A percentile compares a stretch with the other conserved stretches of the same genome.
Evolutionary conservation across 1,140 invertebrate genomes (phyloP).

Genomic region (Rhyacophila brunnea): DNA sequence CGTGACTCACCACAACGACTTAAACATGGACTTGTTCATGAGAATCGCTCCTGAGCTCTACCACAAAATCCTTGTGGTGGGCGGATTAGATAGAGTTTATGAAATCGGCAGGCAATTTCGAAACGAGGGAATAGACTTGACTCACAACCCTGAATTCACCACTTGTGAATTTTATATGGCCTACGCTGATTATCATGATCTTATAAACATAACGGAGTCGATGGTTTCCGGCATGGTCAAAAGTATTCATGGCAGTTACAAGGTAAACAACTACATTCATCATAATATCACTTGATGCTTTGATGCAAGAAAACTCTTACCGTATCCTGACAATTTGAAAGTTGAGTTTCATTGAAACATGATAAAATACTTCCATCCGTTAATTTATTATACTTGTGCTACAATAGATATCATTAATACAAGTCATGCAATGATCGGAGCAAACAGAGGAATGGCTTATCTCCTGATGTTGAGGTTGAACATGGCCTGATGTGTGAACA

Average conservation of each 20-base stretch:
- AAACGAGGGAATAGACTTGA: constrained; percentile 98
- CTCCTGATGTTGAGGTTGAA: too few relatives aligned
- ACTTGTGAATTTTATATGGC: constrained; percentile 99
- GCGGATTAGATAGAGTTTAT: constrained; percentile 94
- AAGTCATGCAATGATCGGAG: too few relatives aligned
- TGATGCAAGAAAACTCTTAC: too few relatives aligned
- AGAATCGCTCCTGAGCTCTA: constrained; percentile 98
- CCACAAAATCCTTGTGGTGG: constrained; percentile 96
- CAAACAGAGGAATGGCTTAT: too few relatives aligned
- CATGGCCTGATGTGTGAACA: too few relatives aligned
- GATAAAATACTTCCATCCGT: too few relatives aligned
- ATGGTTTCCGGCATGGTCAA: constrained; percentile 86
- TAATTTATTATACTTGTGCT: too few relatives aligned
- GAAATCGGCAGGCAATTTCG: constrained; percentile 97
- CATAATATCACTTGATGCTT: too few relatives aligned
- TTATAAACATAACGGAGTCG: constrained; percentile 90
- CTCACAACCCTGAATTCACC: constrained; percentile 99
- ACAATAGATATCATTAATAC: too few relatives aligned
- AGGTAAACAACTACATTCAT: too few relatives aligned
- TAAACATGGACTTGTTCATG: constrained; percentile 96
- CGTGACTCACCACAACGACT: constrained; percentile 97
- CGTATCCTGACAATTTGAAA: too few relatives aligned
- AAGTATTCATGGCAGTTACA: constrained; percentile 68
- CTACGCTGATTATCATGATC: constrained; percentile 97
- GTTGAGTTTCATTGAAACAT: too few relatives aligned